These are phyloP conservation scores for Tychaedon coryphoeus DNA, from an alignment of 2,113 vertebrate genomes.

Conservation along the genomic window DNA sequence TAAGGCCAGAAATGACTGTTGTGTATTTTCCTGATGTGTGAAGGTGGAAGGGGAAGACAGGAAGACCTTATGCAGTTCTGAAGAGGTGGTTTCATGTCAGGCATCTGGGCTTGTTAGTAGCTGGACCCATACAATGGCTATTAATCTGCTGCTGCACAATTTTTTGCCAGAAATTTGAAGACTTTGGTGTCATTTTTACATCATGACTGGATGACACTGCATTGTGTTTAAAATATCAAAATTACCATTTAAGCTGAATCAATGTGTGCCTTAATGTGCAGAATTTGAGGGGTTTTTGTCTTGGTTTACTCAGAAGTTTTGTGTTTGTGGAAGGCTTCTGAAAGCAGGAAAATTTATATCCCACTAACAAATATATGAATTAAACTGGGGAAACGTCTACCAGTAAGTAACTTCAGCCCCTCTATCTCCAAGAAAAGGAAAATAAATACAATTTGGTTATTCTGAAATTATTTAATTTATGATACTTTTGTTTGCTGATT, in stretches of 20 bases:
- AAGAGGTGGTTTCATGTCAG: not conserved
- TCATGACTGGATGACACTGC: not conserved
- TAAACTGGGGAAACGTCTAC: not conserved
- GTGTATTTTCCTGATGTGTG: not conserved
- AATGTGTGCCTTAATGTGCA: not conserved
- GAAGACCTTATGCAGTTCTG: not conserved
- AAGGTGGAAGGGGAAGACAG: not conserved
- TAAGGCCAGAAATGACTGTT: not conserved
- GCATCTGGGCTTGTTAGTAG: not conserved
- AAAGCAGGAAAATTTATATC: not conserved
- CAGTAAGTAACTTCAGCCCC: not conserved
- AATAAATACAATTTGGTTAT: not conserved
- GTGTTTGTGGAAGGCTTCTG: not conserved
- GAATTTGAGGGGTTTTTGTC: not conserved
- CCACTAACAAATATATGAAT: accelerated
- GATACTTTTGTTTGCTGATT: not conserved
- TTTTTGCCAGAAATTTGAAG: not conserved
- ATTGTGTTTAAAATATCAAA: not conserved
- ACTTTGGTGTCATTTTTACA: not conserved
- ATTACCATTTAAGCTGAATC: not conserved
- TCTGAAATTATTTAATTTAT: not conserved
- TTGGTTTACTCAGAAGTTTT: not conserved
- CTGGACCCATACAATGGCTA: not conserved
- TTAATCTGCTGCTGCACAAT: not conserved
- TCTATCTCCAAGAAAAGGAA: not conserved